Base-by-base conservation (phyloP, 2,888 invertebrate genomes). In the Cerastis rubricosa region DNA sequence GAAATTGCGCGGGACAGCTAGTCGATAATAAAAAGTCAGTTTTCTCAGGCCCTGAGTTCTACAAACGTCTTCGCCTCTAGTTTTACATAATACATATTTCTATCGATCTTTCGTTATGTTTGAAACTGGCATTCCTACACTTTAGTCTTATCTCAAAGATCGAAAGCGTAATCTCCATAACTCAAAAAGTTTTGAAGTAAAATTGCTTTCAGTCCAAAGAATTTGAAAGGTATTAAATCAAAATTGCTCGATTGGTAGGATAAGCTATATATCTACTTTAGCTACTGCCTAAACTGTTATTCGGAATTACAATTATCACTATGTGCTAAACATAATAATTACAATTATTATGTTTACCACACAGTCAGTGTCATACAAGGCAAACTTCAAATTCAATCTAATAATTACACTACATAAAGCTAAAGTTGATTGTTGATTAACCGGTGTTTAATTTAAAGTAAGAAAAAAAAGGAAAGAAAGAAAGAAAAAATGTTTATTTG, bases 201-300 rank as follows among this genome's bases (percentile, higher is more conserved):
- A 78, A 78, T 81, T 81, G 81, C 81, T 65, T 81, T 78, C 59
- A 74, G 81, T 78, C 65, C 49, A 45, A 78, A 81, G 65, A 81
- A 78, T 78, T 74, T 35, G 57, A 77, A 71, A 45, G 49, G 49
- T 51, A 65, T 75, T 81, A 81, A 81, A 78, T 74, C 78, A 78
- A 74, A 81, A 81, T 43, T 59, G 35, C 25, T 74, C 65, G 65
- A 57, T 45, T 81, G 35, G 65, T 40, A 74, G n/a, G 49, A 35
- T 45, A 51, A 45, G 47, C 43, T 57, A 40, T 54, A 14, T 9
- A 9, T 45, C 9, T 43, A 11, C 64, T 51, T 22, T 63, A 43
- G 5, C 8, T 12, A 14, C 22, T 35, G 19, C 45, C 7, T 22
- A n/a, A 45, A 29, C 8, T 59, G 1, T 59, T 9, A 29, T 59